These are phyloP conservation scores for Xestia rhomboidea DNA, from an alignment of 2,888 invertebrate genomes.

Conservation along the genomic window DNA sequence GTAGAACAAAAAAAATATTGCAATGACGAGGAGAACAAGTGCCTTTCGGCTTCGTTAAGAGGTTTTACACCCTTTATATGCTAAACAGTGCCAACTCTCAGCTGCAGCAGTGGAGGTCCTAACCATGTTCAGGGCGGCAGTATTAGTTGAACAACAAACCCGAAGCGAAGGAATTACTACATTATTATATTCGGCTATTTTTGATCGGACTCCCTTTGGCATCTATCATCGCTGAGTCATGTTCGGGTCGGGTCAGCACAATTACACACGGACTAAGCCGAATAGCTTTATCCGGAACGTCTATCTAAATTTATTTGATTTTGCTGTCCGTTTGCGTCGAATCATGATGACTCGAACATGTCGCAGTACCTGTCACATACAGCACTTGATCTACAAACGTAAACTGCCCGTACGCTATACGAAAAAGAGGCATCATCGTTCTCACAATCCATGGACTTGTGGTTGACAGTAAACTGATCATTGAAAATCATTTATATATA, in stretches of 20 bases:
- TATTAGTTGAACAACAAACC: background rate
- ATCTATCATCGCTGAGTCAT: background rate
- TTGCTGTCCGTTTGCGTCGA: background rate
- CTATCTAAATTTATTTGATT: background rate
- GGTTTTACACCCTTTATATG: too few species aligned
- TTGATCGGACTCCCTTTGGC: background rate
- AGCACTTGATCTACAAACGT: background rate
- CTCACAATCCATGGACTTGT: background rate
- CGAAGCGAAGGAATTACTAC: background rate
- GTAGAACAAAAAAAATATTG: too few species aligned
- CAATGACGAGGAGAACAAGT: too few species aligned
- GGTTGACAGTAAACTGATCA: background rate
- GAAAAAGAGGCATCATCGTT: background rate
- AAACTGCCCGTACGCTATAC: background rate
- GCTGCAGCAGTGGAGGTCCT: too few species aligned
- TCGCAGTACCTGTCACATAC: background rate
- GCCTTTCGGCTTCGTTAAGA: too few species aligned
- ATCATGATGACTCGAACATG: background rate
- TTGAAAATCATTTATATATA: background rate
- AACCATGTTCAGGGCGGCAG: background rate
- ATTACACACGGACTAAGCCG: background rate
- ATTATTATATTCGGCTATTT: background rate
- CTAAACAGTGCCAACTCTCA: background rate
- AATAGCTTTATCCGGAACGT: background rate
- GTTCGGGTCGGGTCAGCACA: background rate